A percentile compares a stretch with the other conserved stretches of the same genome.
These are phyloP conservation scores for Cerastis rubricosa DNA, from an alignment of 2,888 invertebrate genomes.

Conservation along the genomic window DNA sequence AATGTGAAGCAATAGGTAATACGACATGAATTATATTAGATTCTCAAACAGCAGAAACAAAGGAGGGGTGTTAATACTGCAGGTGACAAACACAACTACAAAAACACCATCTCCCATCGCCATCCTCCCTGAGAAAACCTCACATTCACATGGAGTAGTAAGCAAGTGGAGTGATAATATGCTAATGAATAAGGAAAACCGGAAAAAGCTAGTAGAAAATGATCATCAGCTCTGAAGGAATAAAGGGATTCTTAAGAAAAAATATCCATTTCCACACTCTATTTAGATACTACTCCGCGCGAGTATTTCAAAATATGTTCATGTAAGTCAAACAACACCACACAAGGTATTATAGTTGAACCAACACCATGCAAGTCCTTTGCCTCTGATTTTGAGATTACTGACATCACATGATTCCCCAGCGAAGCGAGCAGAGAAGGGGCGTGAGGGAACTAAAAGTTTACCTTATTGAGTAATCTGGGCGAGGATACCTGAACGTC, in stretches of 20 bases:
- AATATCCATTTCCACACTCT: neutral
- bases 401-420: conserved; percentile 71
- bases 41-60: conserved; percentile 45
- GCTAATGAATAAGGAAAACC: neutral
- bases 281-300: conserved; percentile 1
- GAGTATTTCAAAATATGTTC: neutral
- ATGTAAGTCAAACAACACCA: conserved; percentile 27
- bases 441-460: conserved; percentile 83
- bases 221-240: neutral
- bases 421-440: conserved; percentile 78
- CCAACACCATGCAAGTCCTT: conserved; percentile 55
- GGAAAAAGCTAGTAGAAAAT: neutral
- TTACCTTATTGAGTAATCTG: conserved; percentile 90
- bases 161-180: conserved; percentile 4
- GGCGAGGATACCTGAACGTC: conserved; percentile 90
- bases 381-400: conserved; percentile 48
- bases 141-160: conserved; percentile 1
- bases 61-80: conserved; percentile 34
- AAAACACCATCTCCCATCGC: neutral
- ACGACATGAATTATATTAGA: neutral
- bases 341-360: conserved; percentile 22
- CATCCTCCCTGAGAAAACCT: neutral
- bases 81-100: conserved; percentile 11
- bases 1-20: conserved; percentile 9
- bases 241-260: neutral